phyloP scores from a whole-genome alignment of 2,888 invertebrate species.

The Agrochola lota region DNA sequence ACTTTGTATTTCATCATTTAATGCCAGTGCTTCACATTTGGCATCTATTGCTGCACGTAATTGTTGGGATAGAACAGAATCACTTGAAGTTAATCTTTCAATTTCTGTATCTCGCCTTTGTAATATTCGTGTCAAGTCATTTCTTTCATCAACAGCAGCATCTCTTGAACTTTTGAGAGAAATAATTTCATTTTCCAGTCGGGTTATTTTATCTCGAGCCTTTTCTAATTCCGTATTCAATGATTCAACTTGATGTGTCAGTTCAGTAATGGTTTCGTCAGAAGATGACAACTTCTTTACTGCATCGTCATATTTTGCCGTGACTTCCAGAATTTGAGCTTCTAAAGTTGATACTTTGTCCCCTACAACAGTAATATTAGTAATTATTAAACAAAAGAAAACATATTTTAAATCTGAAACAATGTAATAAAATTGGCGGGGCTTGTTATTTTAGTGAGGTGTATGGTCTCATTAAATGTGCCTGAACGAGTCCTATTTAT shows the following conservation, averaged over 20 bases:
- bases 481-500: too few species aligned
- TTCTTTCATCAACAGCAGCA: conserved; percentile 93
- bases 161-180: conserved; percentile 93
- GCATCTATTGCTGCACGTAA: conserved; percentile 93
- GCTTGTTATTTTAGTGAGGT: not conserved
- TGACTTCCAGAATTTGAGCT: conserved; percentile 89
- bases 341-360: conserved; percentile 90
- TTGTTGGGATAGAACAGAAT: conserved; percentile 93
- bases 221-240: conserved; percentile 92
- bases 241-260: conserved; percentile 92
- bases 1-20: conserved; percentile 95
- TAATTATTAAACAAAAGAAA: not conserved
- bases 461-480: too few species aligned
- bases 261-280: conserved; percentile 91
- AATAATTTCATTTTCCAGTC: conserved; percentile 92
- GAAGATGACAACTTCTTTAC: conserved; percentile 91
- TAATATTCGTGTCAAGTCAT: conserved; percentile 93
- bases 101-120: conserved; percentile 94
- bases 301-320: conserved; percentile 92
- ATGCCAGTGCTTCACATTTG: conserved; percentile 95
- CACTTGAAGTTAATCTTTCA: conserved; percentile 93
- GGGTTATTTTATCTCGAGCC: conserved; percentile 91
- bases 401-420: not conserved
- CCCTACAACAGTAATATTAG: conserved; percentile 82
- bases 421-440: not conserved